A percentile compares a stretch with the other conserved stretches of the same genome.
Evolutionary conservation across 2,797 vertebrate species (phyloP).

Genomic region (Agapornis canus): DNA sequence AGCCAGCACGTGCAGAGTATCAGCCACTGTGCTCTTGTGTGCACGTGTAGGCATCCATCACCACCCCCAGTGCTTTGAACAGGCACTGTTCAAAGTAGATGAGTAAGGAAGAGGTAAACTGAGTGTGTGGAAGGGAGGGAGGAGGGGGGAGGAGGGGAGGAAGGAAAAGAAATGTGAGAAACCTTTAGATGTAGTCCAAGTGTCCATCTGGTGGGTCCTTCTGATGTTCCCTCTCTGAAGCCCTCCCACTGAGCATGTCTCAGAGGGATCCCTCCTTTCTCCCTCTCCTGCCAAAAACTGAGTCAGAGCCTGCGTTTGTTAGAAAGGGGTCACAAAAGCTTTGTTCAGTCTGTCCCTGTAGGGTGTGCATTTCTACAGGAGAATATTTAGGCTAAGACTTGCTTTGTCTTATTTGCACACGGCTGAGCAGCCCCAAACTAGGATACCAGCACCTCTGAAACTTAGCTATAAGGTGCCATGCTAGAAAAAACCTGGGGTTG

Average conservation of each 20-base stretch:
- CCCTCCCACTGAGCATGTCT: conserved; percentile 39
- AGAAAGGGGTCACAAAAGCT: conserved; percentile 12
- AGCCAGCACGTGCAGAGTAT: neutral
- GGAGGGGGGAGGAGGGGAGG: conserved; percentile 17
- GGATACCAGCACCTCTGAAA: neutral
- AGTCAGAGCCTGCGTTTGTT: conserved; percentile 39
- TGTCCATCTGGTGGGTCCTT: conserved; percentile 60
- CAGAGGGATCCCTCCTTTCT: conserved; percentile 54
- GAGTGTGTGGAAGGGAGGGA: neutral
- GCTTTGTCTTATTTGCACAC: neutral
- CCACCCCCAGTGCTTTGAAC: neutral
- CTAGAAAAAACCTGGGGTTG: neutral
- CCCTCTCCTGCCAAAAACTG: conserved; percentile 16
- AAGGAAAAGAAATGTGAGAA: conserved; percentile 69
- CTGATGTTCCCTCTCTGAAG: conserved; percentile 38
- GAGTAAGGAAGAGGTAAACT: conserved; percentile 26
- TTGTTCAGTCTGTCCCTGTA: conserved; percentile 17
- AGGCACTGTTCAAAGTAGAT: conserved; percentile 28
- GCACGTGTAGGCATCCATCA: neutral
- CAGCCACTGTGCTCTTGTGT: neutral
- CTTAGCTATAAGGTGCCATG: neutral
- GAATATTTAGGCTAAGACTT: neutral
- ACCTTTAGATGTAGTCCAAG: conserved; percentile 59
- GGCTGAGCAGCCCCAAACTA: neutral
- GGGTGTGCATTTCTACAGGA: neutral